Evolutionary conservation across 2,888 invertebrate genomes (phyloP).

Genomic region (Lacanobia oleracea): DNA sequence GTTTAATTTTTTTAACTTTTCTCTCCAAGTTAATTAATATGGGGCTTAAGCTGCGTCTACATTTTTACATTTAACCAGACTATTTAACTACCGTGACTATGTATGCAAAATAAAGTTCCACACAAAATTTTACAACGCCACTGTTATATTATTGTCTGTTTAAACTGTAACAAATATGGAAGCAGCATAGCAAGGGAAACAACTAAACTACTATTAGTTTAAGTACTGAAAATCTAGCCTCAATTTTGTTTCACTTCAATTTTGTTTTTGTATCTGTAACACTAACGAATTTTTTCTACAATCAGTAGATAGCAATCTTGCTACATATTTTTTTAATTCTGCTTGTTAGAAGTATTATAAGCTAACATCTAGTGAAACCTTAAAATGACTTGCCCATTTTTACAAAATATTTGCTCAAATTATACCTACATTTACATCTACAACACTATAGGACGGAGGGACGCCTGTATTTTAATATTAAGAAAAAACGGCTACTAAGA

Average conservation of each 20-base stretch:
- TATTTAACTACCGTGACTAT: neutral
- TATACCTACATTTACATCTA: constrained; percentile 4
- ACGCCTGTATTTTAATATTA: neutral
- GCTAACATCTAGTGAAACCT: neutral
- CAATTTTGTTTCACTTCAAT: constrained; percentile 4
- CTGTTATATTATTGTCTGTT: neutral
- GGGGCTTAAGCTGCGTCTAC: neutral
- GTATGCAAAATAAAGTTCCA: neutral
- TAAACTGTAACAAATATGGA: neutral
- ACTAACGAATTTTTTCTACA: neutral
- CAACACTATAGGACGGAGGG: neutral
- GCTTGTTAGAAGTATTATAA: constrained; percentile 9
- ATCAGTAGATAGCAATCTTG: neutral
- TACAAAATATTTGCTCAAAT: constrained; percentile 9
- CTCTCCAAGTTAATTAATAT: neutral
- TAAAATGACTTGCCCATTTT: neutral
- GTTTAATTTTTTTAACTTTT: neutral
- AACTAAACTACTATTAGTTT: neutral
- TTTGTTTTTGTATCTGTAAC: constrained; percentile 1
- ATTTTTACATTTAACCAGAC: neutral
- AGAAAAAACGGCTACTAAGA: neutral
- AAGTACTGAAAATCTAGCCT: neutral
- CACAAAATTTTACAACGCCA: neutral
- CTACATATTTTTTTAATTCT: neutral
- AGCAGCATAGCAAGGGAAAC: neutral